Base-by-base conservation (phyloP, 1,140 invertebrate species). In the Formica selysi region DNA sequence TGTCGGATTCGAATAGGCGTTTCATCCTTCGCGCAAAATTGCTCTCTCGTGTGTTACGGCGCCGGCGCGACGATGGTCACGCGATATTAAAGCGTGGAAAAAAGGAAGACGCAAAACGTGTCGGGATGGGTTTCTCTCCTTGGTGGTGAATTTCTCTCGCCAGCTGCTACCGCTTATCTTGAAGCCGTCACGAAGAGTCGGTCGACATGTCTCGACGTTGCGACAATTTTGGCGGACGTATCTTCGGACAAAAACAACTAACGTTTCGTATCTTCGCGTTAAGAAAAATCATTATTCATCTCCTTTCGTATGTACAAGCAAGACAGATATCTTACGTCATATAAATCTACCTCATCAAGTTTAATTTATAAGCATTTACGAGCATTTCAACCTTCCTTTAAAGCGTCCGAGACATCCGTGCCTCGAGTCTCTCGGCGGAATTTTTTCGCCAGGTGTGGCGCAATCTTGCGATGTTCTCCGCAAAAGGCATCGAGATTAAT, bases 121-220 rank as follows among this genome's bases (percentile, higher is more conserved):
- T 76, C 41, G 41, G 36, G 68, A 59, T 70, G 54, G 44, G 44
- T 85, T 85, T 85, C 81, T 85, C 48, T 76, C 73, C 57, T 78
- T 29, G 44, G 36, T 70, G 36, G 54, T 83, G 38, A 83, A 61
- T 83, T 83, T 83, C 79, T 61, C 79, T 44, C 22, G 54, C 38
- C 68, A 73, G 68, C 57, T 73, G 67, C 68, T 59, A 73, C 38
- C 38, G 68, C 68, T 83, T 83, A 83, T 83, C 79, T 83, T 36
- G 19, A 73, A 29, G 4, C 54, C 26, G 81, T 86, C 76, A 73
- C 86, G 85, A 85, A 85, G 41, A 71, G 67, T 38, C 78, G 44
- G 48, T n/a, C 62, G 16, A 41, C 4, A 6, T 11, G 10, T 44
- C 36, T 44, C 13, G 13, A 26, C 10, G 32, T 7, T 22, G 48